A percentile compares a stretch with the other conserved stretches of the same genome.
Evolutionary conservation across 1,140 invertebrate genomes (phyloP).

Genomic region (Portunus trituberculatus): DNA sequence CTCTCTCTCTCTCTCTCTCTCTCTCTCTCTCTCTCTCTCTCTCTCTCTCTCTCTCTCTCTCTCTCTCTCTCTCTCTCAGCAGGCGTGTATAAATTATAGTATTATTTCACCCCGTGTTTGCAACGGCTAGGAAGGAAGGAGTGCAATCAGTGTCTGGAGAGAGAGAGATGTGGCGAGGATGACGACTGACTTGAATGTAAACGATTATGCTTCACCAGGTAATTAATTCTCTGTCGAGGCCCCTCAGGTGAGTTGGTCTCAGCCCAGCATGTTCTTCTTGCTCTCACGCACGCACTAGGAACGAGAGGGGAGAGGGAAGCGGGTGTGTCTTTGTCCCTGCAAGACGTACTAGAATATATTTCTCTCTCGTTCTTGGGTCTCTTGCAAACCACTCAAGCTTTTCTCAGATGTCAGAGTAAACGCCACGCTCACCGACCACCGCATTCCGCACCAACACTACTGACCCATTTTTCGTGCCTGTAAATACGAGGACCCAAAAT

Average conservation of each 20-base stretch:
- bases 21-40: not conserved
- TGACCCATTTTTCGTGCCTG: not conserved
- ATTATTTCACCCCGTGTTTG: not conserved
- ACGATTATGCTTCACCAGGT: conserved; percentile 10
- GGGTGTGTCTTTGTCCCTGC: too few relatives aligned
- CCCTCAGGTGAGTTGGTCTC: not conserved
- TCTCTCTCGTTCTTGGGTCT: too few relatives aligned
- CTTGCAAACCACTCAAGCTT: too few relatives aligned
- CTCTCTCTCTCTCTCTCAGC: not conserved
- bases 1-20: not conserved
- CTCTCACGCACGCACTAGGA: too few relatives aligned
- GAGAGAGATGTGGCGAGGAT: not conserved
- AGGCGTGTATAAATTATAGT: too few relatives aligned
- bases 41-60: not conserved
- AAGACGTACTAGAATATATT: too few relatives aligned
- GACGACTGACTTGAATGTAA: not conserved
- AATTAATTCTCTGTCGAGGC: not conserved
- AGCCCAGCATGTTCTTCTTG: not conserved
- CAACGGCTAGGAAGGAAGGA: not conserved
- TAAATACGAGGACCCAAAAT: not conserved
- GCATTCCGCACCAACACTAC: not conserved
- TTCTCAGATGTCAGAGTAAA: too few relatives aligned
- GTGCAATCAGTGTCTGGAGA: too few relatives aligned
- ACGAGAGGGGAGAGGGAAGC: too few relatives aligned
- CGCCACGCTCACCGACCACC: not conserved